Percentiles rank a stretch among this genome's conserved stretches.
These are phyloP conservation scores for Argopecten irradians DNA, from an alignment of 1,140 invertebrate species.

Conservation along the genomic window DNA sequence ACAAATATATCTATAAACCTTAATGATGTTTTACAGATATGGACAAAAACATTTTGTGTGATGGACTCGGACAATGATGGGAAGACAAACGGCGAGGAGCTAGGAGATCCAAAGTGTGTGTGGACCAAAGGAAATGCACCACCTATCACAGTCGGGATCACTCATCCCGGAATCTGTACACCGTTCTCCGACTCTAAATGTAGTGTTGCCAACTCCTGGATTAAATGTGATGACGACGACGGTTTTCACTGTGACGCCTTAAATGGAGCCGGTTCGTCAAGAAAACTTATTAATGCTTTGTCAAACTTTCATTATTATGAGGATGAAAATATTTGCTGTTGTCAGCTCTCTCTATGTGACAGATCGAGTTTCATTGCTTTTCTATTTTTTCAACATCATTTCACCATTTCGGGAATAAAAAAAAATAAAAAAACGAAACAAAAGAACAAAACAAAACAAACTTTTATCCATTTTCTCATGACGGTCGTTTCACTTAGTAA, in stretches of 20 bases:
- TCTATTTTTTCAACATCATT: too few species aligned
- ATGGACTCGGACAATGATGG: slow-evolving; percentile 61
- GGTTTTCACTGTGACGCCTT: neutral
- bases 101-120: slow-evolving; percentile 53
- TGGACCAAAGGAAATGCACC: slow-evolving; percentile 54
- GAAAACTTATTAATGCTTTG: too few species aligned
- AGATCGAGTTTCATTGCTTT: too few species aligned
- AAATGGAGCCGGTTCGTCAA: neutral
- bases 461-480: too few species aligned
- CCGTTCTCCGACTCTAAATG: neutral
- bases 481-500: too few species aligned
- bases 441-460: too few species aligned
- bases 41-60: slow-evolving; percentile 51
- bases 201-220: neutral
- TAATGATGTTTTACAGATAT: slow-evolving; percentile 35
- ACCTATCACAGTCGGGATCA: neutral
- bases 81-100: slow-evolving; percentile 53
- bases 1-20: too few species aligned
- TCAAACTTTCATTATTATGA: too few species aligned
- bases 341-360: too few species aligned
- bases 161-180: neutral
- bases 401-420: too few species aligned
- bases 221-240: neutral
- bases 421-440: too few species aligned
- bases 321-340: too few species aligned